Base-by-base conservation (phyloP, 2,113 vertebrate genomes). In the Caretta caretta region DNA sequence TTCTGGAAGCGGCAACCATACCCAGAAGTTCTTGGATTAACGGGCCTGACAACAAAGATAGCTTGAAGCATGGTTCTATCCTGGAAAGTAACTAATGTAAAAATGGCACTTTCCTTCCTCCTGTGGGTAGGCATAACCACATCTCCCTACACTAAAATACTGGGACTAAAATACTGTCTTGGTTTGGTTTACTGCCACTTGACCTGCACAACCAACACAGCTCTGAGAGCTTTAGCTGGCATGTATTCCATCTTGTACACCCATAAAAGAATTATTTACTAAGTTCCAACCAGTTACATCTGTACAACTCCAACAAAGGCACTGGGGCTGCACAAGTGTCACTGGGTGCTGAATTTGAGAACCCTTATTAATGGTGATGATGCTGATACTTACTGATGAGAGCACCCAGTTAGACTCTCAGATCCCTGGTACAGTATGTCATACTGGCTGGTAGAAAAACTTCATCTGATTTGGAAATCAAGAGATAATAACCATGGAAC, bases 211-310 rank as follows among this genome's bases (percentile, higher is more conserved):
- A 46, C 38, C 72, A 46, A 22, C 72, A 76, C n/a, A 46, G 38
- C 10, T 76, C 22, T 42, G n/a, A 25, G 24, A 76, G 82, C 38
- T 35, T 31, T 17, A 42, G 79, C 35, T 80, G 54, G 29, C 25
- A 9, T 9, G 29, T 6, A 12, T 76, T 81, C 85, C 25, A 49
- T 2, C 5, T 12, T 38, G 8, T 2, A 9, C 76, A 54, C 49
- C 84, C 35, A 10, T 2, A 65, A 56, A 57, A 88, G 78, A 83
- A 0, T 0, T 6, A 17, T n/a, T 75, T 5, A 1, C 3, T n/a
- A 48, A 29, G 57, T 16, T 51, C 49, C 11, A 29, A 17, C 13
- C 82, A 85, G 53, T 14, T 53, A 24, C 46, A 62, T 84, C 42
- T 83, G 83, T 62, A 78, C 27, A 69, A 6, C 54, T 54, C 27